Evolutionary conservation across 2,888 invertebrate species (phyloP).

Genomic region (Nymphalis polychloros): DNA sequence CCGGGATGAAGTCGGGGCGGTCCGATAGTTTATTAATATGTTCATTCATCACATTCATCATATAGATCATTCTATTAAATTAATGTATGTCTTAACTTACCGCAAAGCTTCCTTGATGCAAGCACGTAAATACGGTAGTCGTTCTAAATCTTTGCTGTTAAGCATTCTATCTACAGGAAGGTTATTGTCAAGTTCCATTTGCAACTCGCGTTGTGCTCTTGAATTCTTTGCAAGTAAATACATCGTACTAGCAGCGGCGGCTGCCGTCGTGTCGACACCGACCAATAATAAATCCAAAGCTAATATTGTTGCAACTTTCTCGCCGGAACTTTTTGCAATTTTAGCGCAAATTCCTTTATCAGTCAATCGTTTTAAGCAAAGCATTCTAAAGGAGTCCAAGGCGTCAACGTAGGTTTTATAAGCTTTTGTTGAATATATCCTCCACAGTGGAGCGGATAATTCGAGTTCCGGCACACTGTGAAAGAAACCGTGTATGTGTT

Average conservation of each 20-base stretch:
- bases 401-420: constrained; percentile 87
- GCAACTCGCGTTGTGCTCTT: constrained; percentile 84
- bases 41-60: no score
- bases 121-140: constrained; percentile 86
- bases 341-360: constrained; percentile 73
- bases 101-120: constrained; percentile 90
- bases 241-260: constrained; percentile 87
- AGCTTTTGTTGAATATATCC: constrained; percentile 85
- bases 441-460: constrained; percentile 88
- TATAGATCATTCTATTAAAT: neutral
- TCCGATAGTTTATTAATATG: no score
- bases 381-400: constrained; percentile 86
- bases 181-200: constrained; percentile 82
- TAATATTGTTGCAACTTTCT: constrained; percentile 84
- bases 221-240: constrained; percentile 88
- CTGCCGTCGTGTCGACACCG: constrained; percentile 91
- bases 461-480: constrained; percentile 89
- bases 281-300: constrained; percentile 89
- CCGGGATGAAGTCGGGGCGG: no score
- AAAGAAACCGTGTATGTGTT: constrained; percentile 88
- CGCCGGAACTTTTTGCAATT: constrained; percentile 63
- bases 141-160: constrained; percentile 83
- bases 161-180: constrained; percentile 81
- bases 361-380: constrained; percentile 70
- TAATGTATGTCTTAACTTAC: constrained; percentile 60